A percentile compares a stretch with the other conserved stretches of the same genome.
These are phyloP conservation scores for Clangula hyemalis DNA, from an alignment of 2,797 vertebrate species.

Conservation along the genomic window DNA sequence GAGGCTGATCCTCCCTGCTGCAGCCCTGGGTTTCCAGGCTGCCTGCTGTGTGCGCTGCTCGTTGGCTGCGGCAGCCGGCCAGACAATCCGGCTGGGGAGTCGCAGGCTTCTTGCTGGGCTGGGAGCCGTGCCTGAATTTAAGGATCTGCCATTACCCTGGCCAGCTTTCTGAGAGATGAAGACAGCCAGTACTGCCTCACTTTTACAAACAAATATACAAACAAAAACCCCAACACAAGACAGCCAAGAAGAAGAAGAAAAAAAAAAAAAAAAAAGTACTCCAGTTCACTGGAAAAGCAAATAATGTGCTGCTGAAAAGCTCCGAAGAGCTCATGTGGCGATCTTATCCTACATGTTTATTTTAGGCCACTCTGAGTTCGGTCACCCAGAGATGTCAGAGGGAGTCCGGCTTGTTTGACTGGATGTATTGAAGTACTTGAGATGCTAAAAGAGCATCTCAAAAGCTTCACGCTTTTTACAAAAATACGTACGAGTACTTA, in stretches of 20 bases:
- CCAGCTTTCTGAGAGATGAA: not conserved
- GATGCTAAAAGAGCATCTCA: not conserved
- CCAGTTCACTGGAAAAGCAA: not conserved
- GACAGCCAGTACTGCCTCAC: constrained; percentile 10
- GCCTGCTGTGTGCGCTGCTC: not conserved
- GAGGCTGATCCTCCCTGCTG: not conserved
- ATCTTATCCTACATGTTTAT: not conserved
- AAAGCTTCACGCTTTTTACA: not conserved
- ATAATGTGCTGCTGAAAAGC: not conserved
- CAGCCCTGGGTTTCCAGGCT: not conserved
- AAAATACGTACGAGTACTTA: not conserved
- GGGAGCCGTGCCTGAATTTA: not conserved
- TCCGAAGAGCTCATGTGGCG: not conserved
- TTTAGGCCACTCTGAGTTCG: not conserved
- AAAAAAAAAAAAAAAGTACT: not conserved
- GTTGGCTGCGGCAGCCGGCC: not conserved
- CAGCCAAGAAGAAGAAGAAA: not conserved
- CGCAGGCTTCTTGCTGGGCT: not conserved
- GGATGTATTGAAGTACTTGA: not conserved
- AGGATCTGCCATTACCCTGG: not conserved
- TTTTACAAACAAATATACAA: not conserved
- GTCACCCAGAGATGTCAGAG: not conserved
- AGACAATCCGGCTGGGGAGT: accelerated
- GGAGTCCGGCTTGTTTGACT: not conserved
- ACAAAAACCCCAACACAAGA: not conserved